Evolutionary conservation across 2,113 vertebrate species (phyloP).

Genomic region (Jaculus jaculus): DNA sequence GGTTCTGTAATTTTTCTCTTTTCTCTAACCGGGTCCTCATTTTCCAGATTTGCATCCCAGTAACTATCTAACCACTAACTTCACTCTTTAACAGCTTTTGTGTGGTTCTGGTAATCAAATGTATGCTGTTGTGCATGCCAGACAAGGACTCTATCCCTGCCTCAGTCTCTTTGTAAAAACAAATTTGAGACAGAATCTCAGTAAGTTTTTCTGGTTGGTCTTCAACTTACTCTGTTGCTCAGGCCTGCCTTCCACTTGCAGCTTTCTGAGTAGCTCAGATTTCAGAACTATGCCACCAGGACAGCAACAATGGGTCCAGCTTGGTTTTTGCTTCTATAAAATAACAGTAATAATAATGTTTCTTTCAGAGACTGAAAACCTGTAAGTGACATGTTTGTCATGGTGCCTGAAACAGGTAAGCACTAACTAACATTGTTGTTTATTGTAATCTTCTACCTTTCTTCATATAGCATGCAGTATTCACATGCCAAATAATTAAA

Average conservation of each 20-base stretch:
- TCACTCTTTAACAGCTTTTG: background rate
- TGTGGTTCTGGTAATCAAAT: background rate
- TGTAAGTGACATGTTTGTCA: background rate
- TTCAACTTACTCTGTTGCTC: background rate
- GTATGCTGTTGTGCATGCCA: background rate
- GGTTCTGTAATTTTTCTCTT: background rate
- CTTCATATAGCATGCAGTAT: background rate
- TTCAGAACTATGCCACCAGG: background rate
- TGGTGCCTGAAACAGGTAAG: background rate
- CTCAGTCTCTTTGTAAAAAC: too few species aligned
- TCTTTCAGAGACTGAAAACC: background rate
- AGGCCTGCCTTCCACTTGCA: background rate
- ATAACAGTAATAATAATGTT: background rate
- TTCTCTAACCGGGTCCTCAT: background rate
- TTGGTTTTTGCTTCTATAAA: slow-evolving; percentile 41
- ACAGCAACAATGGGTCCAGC: too few species aligned
- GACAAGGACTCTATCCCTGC: background rate
- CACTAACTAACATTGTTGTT: background rate
- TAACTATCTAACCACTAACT: background rate
- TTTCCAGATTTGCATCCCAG: slow-evolving; percentile 1
- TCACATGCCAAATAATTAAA: slow-evolving; percentile 25
- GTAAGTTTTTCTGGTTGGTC: background rate
- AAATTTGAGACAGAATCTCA: background rate
- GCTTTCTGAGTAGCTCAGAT: background rate
- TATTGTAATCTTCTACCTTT: slow-evolving; percentile 20